Percentiles rank a stretch among this genome's conserved stretches.
Conservation (phyloP, 2,797 vertebrate genomes). For the Danio aesculapii region DNA sequence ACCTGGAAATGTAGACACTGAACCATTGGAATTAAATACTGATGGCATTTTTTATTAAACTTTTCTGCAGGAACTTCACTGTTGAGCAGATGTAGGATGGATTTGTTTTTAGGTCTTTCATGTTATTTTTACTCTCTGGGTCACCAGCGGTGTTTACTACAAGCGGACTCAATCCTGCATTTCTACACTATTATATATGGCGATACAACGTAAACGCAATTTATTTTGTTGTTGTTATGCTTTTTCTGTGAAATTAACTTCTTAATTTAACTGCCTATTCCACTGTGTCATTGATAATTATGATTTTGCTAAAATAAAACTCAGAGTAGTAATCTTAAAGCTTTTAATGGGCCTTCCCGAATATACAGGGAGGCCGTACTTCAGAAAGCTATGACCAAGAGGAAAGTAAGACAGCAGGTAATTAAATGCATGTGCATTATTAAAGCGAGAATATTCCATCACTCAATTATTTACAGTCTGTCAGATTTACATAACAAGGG, state of each 20-base stretch:
- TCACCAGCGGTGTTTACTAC: conserved; percentile 6
- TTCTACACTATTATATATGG: background rate
- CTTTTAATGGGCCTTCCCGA: background rate
- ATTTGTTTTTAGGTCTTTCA: conserved; percentile 2
- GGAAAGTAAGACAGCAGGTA: background rate
- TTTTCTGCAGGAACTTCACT: background rate
- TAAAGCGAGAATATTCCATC: conserved; percentile 27
- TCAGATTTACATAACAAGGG: conserved; percentile 14
- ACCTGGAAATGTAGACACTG: background rate
- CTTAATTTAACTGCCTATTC: background rate
- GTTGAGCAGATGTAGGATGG: background rate
- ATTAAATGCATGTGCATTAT: conserved; percentile 3
- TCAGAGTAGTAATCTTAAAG: background rate
- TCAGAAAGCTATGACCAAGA: background rate
- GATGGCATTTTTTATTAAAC: background rate
- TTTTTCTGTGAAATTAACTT: background rate
- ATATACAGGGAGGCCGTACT: background rate
- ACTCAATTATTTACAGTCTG: conserved; percentile 22
- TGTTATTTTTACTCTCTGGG: background rate
- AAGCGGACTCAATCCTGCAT: background rate
- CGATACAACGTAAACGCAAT: background rate
- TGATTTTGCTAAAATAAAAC: conserved; percentile 12
- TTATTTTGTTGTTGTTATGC: background rate
- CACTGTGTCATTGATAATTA: background rate
- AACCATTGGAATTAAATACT: background rate